Evolutionary conservation across 2,797 vertebrate species (phyloP).

Genomic region (Telmatherina bonti): DNA sequence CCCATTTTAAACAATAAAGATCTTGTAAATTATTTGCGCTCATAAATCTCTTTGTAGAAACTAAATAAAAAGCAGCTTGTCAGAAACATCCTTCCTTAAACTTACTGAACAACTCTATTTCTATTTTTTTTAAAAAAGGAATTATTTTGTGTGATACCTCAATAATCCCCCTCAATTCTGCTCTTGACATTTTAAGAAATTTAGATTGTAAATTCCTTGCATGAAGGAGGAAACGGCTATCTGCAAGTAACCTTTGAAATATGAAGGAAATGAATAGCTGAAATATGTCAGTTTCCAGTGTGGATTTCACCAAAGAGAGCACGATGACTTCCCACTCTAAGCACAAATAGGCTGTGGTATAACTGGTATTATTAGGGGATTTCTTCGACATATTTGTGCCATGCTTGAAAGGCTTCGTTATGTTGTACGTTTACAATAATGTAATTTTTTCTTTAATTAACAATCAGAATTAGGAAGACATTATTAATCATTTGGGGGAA

Average conservation of each 20-base stretch:
- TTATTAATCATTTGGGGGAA: too few relatives aligned
- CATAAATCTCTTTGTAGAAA: too few relatives aligned
- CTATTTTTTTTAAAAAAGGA: background rate
- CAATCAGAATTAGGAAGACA: too few relatives aligned
- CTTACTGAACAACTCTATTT: background rate
- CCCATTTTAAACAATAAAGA: background rate
- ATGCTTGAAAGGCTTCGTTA: constrained; percentile 9
- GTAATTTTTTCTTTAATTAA: too few relatives aligned
- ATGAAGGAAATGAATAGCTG: background rate
- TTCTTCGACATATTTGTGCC: too few relatives aligned
- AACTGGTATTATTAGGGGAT: background rate
- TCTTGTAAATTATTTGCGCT: background rate
- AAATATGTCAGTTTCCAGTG: background rate
- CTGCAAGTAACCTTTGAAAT: background rate
- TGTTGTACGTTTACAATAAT: too few relatives aligned
- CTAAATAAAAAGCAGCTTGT: too few relatives aligned
- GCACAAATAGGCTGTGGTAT: background rate
- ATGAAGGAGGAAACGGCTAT: background rate
- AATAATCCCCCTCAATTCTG: background rate
- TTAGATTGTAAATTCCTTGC: background rate
- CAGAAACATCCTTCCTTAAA: background rate
- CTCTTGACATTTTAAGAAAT: background rate
- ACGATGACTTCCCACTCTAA: background rate
- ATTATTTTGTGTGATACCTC: background rate
- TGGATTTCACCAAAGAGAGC: background rate